phyloP scores from a whole-genome alignment of 2,797 vertebrate genomes.

The Orestias chungarensis region DNA sequence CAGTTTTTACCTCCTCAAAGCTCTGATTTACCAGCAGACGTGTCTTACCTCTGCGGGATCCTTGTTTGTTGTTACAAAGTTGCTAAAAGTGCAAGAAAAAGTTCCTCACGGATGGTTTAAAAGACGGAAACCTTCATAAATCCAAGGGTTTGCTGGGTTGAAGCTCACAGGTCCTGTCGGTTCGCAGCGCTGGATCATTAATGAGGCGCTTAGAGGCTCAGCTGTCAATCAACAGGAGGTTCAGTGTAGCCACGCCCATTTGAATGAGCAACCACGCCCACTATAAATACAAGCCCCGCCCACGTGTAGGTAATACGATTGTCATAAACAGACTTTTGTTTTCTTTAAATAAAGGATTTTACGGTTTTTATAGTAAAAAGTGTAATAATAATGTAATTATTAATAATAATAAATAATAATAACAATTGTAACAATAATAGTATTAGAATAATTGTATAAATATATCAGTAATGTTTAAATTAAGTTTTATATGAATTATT shows the following conservation, averaged over 20 bases:
- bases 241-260: fast-evolving
- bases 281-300: background rate
- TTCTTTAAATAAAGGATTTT: too few species aligned
- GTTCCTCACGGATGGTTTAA: background rate
- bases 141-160: background rate
- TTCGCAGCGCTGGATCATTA: conserved; percentile 11
- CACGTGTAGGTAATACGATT: too few species aligned
- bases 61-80: background rate
- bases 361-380: too few species aligned
- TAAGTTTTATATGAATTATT: background rate
- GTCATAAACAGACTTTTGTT: background rate
- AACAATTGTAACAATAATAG: too few species aligned
- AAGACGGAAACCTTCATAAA: background rate
- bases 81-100: conserved; percentile 2
- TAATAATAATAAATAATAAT: too few species aligned
- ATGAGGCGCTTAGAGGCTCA: conserved; percentile 52
- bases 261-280: background rate
- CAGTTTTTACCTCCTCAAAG: background rate
- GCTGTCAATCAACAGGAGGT: conserved; percentile 61
- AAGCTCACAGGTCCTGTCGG: background rate
- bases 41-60: conserved; percentile 35
- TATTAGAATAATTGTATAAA: too few species aligned
- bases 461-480: background rate
- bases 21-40: background rate
- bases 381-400: too few species aligned